A percentile compares a stretch with the other conserved stretches of the same genome.
phyloP scores from a whole-genome alignment of 2,797 vertebrate genomes.

The Caiman crocodilus region DNA sequence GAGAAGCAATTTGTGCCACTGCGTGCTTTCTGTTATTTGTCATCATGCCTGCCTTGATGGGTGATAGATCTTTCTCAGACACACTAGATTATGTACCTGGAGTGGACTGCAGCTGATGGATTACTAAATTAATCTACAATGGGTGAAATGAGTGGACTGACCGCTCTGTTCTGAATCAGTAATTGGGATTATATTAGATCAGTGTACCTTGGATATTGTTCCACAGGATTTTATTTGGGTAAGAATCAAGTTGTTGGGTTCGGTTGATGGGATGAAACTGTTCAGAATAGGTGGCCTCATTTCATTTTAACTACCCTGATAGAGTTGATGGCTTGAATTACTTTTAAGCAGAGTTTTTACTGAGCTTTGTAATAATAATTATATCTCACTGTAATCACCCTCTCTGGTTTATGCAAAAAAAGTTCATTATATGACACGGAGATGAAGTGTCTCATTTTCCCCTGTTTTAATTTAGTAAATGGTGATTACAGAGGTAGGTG shows the following conservation, averaged over 20 bases:
- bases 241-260: background rate
- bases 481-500: slow-evolving; percentile 73
- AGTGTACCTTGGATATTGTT: slow-evolving; percentile 45
- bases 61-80: slow-evolving; percentile 40
- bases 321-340: slow-evolving; percentile 39
- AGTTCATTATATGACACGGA: slow-evolving; percentile 71
- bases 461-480: slow-evolving; percentile 71
- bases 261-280: slow-evolving; percentile 8
- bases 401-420: slow-evolving; percentile 61
- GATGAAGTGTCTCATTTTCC: slow-evolving; percentile 71
- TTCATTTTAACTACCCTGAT: slow-evolving; percentile 33
- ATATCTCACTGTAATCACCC: slow-evolving; percentile 57
- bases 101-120: slow-evolving; percentile 41
- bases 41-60: slow-evolving; percentile 22
- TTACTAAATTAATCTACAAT: slow-evolving; percentile 67
- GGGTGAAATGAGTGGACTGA: slow-evolving; percentile 59
- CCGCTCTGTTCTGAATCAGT: slow-evolving; percentile 58
- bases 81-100: background rate
- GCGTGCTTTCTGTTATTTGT: slow-evolving; percentile 55
- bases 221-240: slow-evolving; percentile 33
- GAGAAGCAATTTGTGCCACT: slow-evolving; percentile 12
- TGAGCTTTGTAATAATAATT: slow-evolving; percentile 73
- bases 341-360: slow-evolving; percentile 60
- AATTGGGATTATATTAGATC: slow-evolving; percentile 52
- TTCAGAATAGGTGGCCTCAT: background rate